phyloP scores from a whole-genome alignment of 2,888 invertebrate genomes.

The Eristalis intricaria region DNA sequence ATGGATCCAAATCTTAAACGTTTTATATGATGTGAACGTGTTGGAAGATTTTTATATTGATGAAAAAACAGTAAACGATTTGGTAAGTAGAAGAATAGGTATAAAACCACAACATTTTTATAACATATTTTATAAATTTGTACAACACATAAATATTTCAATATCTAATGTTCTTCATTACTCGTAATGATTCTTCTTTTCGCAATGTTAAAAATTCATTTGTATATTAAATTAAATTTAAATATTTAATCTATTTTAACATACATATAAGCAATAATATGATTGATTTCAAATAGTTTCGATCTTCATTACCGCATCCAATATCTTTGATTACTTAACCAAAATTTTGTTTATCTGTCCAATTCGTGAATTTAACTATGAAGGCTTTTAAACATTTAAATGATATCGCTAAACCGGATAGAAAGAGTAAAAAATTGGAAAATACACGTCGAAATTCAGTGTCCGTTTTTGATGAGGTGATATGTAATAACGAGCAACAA shows the following conservation, averaged over 20 bases:
- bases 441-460: constrained; percentile 77
- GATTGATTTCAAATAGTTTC: too few relatives aligned
- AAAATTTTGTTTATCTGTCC: not conserved
- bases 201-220: too few relatives aligned
- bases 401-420: not conserved
- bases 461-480: constrained; percentile 79
- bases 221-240: too few relatives aligned
- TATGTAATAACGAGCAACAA: constrained; percentile 20
- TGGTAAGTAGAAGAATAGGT: constrained; percentile 56
- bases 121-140: too few relatives aligned
- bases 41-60: constrained; percentile 44
- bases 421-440: not conserved
- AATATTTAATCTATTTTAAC: too few relatives aligned
- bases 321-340: not conserved
- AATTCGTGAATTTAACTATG: not conserved
- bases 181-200: too few relatives aligned
- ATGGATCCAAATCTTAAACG: constrained; percentile 77
- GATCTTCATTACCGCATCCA: too few relatives aligned
- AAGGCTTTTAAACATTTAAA: constrained; percentile 21
- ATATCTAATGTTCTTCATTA: not conserved
- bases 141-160: too few relatives aligned
- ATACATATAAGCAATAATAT: too few relatives aligned
- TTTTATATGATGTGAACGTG: constrained; percentile 75
- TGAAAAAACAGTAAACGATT: constrained; percentile 75
- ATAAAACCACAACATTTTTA: not conserved